phyloP scores from a whole-genome alignment of 1,140 invertebrate species.

The Zaprionus vittiger region DNA sequence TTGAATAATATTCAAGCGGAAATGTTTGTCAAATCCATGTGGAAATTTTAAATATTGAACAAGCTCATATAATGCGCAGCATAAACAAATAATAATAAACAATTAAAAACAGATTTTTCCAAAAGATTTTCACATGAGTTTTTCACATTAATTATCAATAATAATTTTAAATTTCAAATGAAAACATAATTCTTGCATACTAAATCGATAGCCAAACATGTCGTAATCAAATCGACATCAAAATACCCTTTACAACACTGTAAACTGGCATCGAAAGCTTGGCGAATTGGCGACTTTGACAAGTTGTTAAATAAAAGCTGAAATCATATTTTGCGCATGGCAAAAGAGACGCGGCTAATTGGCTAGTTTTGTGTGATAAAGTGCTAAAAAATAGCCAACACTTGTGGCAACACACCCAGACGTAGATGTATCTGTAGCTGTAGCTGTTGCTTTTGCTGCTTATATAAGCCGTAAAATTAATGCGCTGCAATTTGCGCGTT shows the following conservation, averaged over 20 bases:
- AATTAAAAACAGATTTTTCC: too few relatives aligned
- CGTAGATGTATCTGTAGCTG: background rate
- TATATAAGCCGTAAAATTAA: constrained; percentile 36
- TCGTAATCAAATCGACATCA: background rate
- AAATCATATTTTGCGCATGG: background rate
- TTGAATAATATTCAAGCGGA: constrained; percentile 2
- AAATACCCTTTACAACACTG: background rate
- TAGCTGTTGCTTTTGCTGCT: background rate
- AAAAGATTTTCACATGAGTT: too few relatives aligned
- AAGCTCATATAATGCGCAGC: background rate
- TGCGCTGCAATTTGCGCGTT: constrained; percentile 29
- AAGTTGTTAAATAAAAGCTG: background rate
- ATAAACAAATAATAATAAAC: background rate
- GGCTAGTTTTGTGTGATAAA: constrained; percentile 11
- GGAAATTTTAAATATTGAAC: background rate
- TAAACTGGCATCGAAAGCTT: background rate
- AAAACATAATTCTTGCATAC: background rate
- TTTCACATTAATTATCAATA: too few relatives aligned
- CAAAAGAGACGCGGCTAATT: constrained; percentile 2
- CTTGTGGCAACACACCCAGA: background rate
- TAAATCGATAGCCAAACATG: background rate
- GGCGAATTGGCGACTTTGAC: background rate
- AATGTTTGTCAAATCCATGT: background rate
- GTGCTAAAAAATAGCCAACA: constrained; percentile 25
- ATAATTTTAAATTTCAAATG: too few relatives aligned